Conservation (phyloP, 2,888 invertebrate genomes). For the Pollenia griseotomentosa region DNA sequence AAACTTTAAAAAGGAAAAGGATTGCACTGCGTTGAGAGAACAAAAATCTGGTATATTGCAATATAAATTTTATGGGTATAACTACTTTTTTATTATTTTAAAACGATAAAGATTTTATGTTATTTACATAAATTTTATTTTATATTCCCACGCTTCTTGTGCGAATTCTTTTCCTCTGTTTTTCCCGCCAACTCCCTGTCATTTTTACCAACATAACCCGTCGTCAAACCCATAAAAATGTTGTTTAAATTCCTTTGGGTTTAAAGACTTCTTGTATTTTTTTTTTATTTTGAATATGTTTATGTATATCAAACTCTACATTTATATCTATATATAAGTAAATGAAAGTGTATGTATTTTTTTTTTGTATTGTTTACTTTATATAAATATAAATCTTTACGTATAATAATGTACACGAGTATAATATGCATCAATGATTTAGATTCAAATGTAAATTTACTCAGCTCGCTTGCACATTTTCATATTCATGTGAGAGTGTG, state of each 20-base stretch:
- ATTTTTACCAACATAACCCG: not conserved
- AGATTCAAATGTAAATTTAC: conserved; percentile 49
- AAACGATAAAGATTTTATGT: conserved; percentile 35
- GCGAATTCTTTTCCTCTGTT: not conserved
- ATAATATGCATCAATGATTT: conserved; percentile 56
- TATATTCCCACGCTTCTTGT: conserved; percentile 44
- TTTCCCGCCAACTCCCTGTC: not conserved
- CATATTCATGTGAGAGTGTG: not conserved
- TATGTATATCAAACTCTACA: conserved; percentile 26
- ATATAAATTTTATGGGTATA: conserved; percentile 19
- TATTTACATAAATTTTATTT: conserved; percentile 29
- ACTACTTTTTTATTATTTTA: conserved; percentile 25
- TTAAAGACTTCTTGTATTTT: conserved; percentile 27
- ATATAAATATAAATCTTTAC: conserved; percentile 25
- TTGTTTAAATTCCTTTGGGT: conserved; percentile 60
- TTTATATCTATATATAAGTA: not conserved
- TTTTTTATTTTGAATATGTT: conserved; percentile 14
- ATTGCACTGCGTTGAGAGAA: conserved; percentile 4
- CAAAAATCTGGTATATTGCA: conserved; percentile 25
- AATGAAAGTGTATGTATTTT: conserved; percentile 6
- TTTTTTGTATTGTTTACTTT: not conserved
- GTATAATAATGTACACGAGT: not conserved
- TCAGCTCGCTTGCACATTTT: not conserved
- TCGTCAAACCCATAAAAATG: conserved; percentile 63
- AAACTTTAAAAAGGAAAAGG: conserved; percentile 9